These are phyloP conservation scores for Ceriagrion tenellum DNA, from an alignment of 2,888 invertebrate genomes.

Conservation along the genomic window DNA sequence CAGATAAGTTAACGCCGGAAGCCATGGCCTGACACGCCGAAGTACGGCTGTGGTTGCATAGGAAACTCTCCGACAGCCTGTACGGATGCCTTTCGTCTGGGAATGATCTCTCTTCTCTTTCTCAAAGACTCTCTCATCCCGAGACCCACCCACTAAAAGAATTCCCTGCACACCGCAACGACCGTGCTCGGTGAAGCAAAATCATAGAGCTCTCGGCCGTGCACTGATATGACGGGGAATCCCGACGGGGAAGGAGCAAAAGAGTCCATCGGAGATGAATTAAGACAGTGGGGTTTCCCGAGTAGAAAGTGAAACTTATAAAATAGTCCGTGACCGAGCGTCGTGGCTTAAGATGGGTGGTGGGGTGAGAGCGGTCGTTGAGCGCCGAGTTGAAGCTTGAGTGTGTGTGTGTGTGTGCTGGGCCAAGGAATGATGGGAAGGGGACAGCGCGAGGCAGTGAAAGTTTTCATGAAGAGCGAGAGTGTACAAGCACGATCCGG, in stretches of 20 bases:
- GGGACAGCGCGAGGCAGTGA: slow-evolving; percentile 20
- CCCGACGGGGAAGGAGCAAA: neutral
- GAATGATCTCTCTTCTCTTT: no score
- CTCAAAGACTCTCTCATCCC: neutral
- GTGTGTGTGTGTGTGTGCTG: neutral
- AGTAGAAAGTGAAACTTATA: slow-evolving; percentile 56
- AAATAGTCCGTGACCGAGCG: slow-evolving; percentile 41
- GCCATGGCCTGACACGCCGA: no score
- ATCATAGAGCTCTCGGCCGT: neutral
- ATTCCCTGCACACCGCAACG: neutral
- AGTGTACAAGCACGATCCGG: slow-evolving; percentile 20
- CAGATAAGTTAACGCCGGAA: no score
- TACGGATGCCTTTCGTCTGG: no score
- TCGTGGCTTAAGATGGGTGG: neutral
- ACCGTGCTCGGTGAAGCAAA: slow-evolving; percentile 24
- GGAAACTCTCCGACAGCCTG: no score
- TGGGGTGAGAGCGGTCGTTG: neutral
- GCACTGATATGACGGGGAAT: slow-evolving; percentile 53
- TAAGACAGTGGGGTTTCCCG: slow-evolving; percentile 47
- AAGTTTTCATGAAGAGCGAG: slow-evolving; percentile 46
- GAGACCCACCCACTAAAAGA: neutral
- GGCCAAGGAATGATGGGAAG: neutral
- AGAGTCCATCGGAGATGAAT: slow-evolving; percentile 37
- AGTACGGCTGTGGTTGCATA: no score
- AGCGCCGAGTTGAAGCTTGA: neutral